Base-by-base conservation (phyloP, 2,797 vertebrate genomes). In the Fundulus diaphanus region DNA sequence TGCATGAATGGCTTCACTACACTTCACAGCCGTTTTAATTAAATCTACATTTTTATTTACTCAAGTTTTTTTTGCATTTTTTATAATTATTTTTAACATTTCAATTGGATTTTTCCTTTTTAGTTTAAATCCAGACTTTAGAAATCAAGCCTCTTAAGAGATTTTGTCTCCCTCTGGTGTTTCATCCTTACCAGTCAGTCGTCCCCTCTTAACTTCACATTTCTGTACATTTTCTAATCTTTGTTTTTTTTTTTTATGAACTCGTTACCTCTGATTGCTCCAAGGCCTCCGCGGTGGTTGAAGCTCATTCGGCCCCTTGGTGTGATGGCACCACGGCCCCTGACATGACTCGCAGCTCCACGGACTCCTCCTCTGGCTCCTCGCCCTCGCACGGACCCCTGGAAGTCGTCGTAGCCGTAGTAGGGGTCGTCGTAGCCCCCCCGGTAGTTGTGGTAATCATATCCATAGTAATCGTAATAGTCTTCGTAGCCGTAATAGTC, bases 361-460 rank as follows among this genome's bases (percentile, higher is more conserved):
- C 81, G 94, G 68, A 93, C 27, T 48, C 79, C 91, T 90, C 97
- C 91, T 90, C 97, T 96, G 85, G 95, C 96, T 92, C 96, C 97
- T 94, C 98, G 95, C 93, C 96, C 97, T 96, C 98, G 96, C 90
- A 95, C 95, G 88, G 96, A 95, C 90, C 96, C 96, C 94, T 98
- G 97, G 96, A 97, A 99, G 95, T 99, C 98, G 81, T 99, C 98
- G 80, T 99, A 99, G 94, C 98, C 97, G 84, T 97, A 99, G 95
- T 99, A 99, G 44, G 98, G 98, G 94, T 99, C 98, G 81, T 99
- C 98, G 67, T 99, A 99, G 93, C 98, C 98, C 52, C 98, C 98
- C 88, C 97, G 96, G 96, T 99, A 99, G 95, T 98, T 99, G 95
- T 99, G 98, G 96, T 99, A 99, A 93, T 99, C 97, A 88, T 99